A percentile compares a stretch with the other conserved stretches of the same genome.
These are phyloP conservation scores for Lasioglossum morio DNA, from an alignment of 2,888 invertebrate genomes.

Conservation along the genomic window DNA sequence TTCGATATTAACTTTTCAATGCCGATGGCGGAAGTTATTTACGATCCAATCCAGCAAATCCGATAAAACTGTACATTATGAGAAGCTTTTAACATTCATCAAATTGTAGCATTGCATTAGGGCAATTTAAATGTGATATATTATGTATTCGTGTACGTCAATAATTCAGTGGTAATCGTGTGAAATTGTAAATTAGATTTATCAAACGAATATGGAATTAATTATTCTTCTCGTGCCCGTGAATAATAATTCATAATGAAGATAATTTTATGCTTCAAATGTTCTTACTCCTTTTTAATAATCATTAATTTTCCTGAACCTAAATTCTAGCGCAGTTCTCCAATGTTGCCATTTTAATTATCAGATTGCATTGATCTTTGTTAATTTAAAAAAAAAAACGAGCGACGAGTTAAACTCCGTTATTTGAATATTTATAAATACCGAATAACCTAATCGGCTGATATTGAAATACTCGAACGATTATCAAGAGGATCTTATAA, in stretches of 20 bases:
- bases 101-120: background rate
- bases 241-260: background rate
- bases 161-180: background rate
- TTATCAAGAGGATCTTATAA: slow-evolving; percentile 39
- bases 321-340: background rate
- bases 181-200: background rate
- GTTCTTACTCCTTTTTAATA: background rate
- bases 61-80: background rate
- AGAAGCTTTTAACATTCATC: background rate
- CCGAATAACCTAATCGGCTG: slow-evolving; percentile 34
- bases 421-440: slow-evolving; percentile 13
- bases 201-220: background rate
- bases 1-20: background rate
- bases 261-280: background rate
- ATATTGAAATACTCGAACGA: slow-evolving; percentile 47
- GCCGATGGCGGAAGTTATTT: background rate
- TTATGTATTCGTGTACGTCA: background rate
- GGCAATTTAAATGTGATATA: background rate
- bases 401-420: background rate
- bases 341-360: background rate
- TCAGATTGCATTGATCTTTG: background rate
- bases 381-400: background rate
- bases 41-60: background rate
- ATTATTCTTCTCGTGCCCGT: background rate
- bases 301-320: background rate